Conservation (phyloP, 2,797 vertebrate genomes). For the Uromys caudimaculatus region DNA sequence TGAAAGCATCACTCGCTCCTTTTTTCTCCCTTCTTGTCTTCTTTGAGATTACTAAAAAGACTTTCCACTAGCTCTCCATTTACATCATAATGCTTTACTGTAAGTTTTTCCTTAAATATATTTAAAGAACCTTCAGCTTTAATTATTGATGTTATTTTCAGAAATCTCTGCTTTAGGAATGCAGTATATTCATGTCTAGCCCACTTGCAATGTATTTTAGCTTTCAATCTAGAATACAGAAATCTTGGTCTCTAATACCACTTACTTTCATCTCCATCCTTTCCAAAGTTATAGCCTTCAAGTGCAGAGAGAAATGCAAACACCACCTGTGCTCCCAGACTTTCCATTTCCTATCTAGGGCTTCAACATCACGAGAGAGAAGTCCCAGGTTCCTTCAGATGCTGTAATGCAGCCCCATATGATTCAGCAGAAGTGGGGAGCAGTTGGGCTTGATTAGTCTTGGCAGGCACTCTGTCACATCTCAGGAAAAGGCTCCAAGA, state of each 20-base stretch:
- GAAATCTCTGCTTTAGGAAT: neutral
- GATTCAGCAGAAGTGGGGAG: slow-evolving; percentile 81
- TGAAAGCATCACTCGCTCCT: neutral
- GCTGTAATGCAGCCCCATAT: slow-evolving; percentile 71
- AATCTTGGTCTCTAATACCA: slow-evolving; percentile 53
- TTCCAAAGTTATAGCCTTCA: slow-evolving; percentile 71
- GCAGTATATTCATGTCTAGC: neutral
- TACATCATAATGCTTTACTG: neutral
- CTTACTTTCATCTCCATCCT: slow-evolving; percentile 69
- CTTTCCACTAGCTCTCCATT: neutral
- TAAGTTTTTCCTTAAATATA: neutral
- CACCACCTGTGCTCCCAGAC: slow-evolving; percentile 80
- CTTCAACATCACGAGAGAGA: slow-evolving; percentile 72
- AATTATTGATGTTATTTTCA: neutral
- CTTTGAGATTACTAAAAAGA: neutral
- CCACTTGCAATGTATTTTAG: slow-evolving; percentile 9
- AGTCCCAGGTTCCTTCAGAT: slow-evolving; percentile 80
- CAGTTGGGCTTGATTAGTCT: slow-evolving; percentile 81
- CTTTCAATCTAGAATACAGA: slow-evolving; percentile 57
- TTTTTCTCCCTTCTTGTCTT: neutral
- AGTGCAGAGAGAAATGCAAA: slow-evolving; percentile 77
- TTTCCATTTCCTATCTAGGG: slow-evolving; percentile 79
- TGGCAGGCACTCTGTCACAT: slow-evolving; percentile 79
- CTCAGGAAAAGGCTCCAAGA: slow-evolving; percentile 79
- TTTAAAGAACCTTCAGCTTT: slow-evolving; percentile 42